phyloP scores from a whole-genome alignment of 2,797 vertebrate species.

The Naso thynnoides region DNA sequence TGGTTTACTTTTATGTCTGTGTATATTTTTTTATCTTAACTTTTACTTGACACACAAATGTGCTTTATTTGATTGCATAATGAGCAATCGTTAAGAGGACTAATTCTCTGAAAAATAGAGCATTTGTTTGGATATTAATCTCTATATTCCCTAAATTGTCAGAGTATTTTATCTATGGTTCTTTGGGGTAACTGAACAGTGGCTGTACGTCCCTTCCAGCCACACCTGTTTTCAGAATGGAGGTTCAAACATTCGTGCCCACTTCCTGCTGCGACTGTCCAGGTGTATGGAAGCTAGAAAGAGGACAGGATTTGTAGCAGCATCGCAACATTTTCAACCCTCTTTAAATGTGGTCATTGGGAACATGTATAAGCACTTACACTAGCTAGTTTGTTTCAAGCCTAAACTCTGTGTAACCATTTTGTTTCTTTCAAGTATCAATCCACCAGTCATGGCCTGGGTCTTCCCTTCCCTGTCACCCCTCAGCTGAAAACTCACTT shows the following conservation, averaged over 20 bases:
- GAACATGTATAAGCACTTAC: neutral
- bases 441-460: slow-evolving; percentile 54
- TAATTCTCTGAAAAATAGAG: too few species aligned
- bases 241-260: neutral
- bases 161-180: neutral
- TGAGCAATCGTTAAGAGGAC: neutral
- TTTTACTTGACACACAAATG: neutral
- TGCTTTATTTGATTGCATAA: neutral
- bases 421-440: slow-evolving; percentile 54
- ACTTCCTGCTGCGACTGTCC: neutral
- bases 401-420: slow-evolving; percentile 42
- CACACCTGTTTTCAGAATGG: neutral
- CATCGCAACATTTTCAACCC: neutral
- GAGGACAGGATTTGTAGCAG: neutral
- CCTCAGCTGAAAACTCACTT: slow-evolving; percentile 43
- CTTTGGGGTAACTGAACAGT: neutral
- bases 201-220: neutral
- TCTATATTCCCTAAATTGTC: neutral
- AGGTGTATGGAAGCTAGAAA: slow-evolving; percentile 1
- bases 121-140: neutral
- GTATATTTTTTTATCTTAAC: too few species aligned
- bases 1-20: too few species aligned
- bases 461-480: slow-evolving; percentile 18
- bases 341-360: neutral
- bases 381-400: slow-evolving; percentile 21